Base-by-base conservation (phyloP, 2,888 invertebrate genomes). In the Andrena dorsata region DNA sequence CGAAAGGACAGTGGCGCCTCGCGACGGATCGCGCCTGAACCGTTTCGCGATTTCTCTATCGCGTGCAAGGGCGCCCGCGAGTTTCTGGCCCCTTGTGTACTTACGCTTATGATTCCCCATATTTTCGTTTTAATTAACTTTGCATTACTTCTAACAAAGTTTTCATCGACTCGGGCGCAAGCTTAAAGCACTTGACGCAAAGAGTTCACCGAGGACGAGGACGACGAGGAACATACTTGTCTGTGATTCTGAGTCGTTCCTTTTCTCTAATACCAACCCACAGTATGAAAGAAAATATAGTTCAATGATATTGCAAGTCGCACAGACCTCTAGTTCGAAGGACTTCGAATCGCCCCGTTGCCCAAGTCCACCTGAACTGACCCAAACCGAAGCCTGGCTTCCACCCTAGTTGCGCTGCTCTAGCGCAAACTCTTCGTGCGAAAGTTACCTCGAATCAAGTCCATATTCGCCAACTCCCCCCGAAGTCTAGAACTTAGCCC, bases 1-100 rank as follows among this genome's bases (percentile, higher is more conserved):
- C 91, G 88, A 91, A 88, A 87, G 91, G 90, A 88, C 80, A 70
- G 93, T 94, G 93, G 93, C 93, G 93, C 92, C 93, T 79, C 90
- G 78, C 0, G 20, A 75, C 88, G 92, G 89, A 76, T 56, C 26
- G 47, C 69, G 56, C 8, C 23, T 2, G 56, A 88, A 88, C 73
- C 49, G 10, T 71, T 49, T 84, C 64, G 51, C 60, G 71, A 58
- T 68, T 70, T 23, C 56, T 68, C 23, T 47, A 5, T 35, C 78
- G 68, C 56, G 41, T 51, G 61, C 60, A 35, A 77, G 35, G 16
- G 20, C 28, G n/a, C 41, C 51, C 13, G 35, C 20, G 60, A 28
- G 2, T 41, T 61, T 4, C 2, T n/a, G 10, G 56, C 23, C 56
- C 56, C 20, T 10, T 8, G 1, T 56, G 10, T 23, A 10, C 26